Evolutionary conservation across 1,140 invertebrate genomes (phyloP).

Genomic region (Triops longicaudatus): DNA sequence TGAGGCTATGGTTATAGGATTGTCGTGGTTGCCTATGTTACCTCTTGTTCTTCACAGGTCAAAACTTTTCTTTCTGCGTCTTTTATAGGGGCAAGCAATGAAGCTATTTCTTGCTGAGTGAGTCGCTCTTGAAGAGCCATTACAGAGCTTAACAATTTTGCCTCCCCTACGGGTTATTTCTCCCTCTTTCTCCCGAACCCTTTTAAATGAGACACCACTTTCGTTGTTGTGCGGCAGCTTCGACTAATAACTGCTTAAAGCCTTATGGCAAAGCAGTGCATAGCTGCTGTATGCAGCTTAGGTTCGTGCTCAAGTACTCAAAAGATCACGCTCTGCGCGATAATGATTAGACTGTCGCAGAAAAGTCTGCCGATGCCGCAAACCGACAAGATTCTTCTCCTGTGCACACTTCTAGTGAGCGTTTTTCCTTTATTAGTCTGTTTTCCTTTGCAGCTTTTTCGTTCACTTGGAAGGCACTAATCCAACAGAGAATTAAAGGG

Average conservation of each 20-base stretch:
- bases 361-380: not conserved
- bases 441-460: not conserved
- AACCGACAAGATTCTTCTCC: not conserved
- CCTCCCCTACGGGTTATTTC: not conserved
- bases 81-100: not conserved
- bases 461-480: not conserved
- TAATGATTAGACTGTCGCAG: slow-evolving; percentile 2
- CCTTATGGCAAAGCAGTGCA: not conserved
- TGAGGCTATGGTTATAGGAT: too few relatives aligned
- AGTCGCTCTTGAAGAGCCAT: not conserved
- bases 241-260: not conserved
- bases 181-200: not conserved
- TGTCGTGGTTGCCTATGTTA: too few relatives aligned
- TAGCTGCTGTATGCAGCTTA: not conserved
- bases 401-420: not conserved
- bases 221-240: not conserved
- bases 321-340: not conserved
- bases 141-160: not conserved
- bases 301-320: slow-evolving; percentile 1
- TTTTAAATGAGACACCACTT: not conserved
- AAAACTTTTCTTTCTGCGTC: too few relatives aligned
- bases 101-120: slow-evolving; percentile 12
- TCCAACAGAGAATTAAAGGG: not conserved
- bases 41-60: too few relatives aligned
- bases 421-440: not conserved